Percentiles rank a stretch among this genome's conserved stretches.
Conservation (phyloP, 2,113 vertebrate genomes). For the Sterrhoptilus dennistouni region DNA sequence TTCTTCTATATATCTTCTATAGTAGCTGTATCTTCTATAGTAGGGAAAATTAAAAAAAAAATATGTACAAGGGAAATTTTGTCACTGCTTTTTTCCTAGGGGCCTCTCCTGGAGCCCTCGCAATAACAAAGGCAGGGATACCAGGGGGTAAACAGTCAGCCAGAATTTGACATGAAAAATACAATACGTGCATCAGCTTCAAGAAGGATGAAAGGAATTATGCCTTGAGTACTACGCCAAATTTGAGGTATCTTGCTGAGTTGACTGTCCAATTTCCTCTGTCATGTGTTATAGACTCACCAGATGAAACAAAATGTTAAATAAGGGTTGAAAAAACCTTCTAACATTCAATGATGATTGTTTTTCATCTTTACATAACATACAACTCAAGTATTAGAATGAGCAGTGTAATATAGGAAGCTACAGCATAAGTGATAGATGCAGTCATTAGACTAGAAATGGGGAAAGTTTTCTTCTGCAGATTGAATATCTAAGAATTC, state of each 20-base stretch:
- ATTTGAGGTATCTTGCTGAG: neutral
- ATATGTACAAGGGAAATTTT: neutral
- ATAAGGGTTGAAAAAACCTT: neutral
- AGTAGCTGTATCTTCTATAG: neutral
- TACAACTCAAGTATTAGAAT: neutral
- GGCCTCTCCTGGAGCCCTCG: neutral
- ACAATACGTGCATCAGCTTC: neutral
- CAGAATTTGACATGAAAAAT: neutral
- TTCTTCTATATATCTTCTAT: neutral
- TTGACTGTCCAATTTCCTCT: neutral
- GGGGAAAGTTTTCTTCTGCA: neutral
- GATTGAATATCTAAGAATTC: neutral
- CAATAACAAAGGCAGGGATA: neutral
- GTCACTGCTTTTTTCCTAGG: neutral
- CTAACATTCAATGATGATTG: neutral
- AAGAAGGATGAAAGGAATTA: neutral
- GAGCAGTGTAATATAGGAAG: neutral
- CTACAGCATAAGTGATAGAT: neutral
- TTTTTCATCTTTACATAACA: neutral
- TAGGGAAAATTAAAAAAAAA: neutral
- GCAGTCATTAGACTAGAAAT: neutral
- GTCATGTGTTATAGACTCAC: neutral
- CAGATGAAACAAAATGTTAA: neutral
- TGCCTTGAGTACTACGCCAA: neutral
- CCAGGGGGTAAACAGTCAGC: neutral